Evolutionary conservation across 2,113 vertebrate species (phyloP).

Genomic region (Ceyx melanurus): DNA sequence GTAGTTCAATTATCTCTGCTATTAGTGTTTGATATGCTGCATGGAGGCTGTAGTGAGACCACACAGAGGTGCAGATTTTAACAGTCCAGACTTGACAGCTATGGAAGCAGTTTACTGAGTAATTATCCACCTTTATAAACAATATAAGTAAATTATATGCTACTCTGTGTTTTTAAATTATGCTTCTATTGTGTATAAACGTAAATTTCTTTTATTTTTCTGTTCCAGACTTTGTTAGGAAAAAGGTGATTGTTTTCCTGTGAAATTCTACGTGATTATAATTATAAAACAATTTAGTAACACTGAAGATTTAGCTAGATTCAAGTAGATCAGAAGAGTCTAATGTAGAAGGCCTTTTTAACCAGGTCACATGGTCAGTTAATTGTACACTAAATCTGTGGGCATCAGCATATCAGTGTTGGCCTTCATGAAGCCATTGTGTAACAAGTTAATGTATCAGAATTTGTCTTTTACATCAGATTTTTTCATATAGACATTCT

Average conservation of each 20-base stretch:
- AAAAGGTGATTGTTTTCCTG: background rate
- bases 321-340: background rate
- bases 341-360: background rate
- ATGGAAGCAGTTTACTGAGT: background rate
- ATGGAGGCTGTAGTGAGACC: background rate
- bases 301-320: background rate
- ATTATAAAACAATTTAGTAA: background rate
- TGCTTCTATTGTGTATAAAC: background rate
- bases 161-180: background rate
- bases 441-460: background rate
- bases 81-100: background rate
- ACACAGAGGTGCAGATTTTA: background rate
- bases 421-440: background rate
- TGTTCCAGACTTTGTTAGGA: background rate
- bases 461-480: background rate
- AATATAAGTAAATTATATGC: background rate
- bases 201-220: background rate
- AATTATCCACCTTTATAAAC: background rate
- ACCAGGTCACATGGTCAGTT: rapidly evolving
- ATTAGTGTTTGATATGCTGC: background rate
- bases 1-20: background rate
- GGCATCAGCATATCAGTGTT: background rate
- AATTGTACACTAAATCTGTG: background rate
- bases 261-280: background rate
- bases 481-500: background rate